Evolutionary conservation across 1,140 invertebrate genomes (phyloP).

Genomic region (Helicoverpa armigera): DNA sequence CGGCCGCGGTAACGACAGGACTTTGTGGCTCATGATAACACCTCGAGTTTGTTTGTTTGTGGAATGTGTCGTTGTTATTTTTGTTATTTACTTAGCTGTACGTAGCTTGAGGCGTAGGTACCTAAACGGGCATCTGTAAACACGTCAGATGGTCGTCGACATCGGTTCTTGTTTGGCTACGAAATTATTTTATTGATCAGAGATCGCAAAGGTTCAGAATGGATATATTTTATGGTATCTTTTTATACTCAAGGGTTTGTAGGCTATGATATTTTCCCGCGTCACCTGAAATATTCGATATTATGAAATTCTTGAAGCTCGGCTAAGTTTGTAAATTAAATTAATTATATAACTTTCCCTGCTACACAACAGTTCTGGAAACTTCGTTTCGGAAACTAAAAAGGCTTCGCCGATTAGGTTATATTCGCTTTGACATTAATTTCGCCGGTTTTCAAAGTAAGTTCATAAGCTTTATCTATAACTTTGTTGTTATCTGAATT

Average conservation of each 20-base stretch:
- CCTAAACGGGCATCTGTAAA: too few species aligned
- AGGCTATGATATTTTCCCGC: too few species aligned
- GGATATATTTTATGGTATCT: too few species aligned
- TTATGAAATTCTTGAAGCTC: too few species aligned
- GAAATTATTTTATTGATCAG: too few species aligned
- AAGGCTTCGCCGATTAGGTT: not conserved
- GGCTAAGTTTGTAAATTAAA: not conserved
- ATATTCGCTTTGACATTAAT: conserved; percentile 1
- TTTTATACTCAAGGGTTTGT: too few species aligned
- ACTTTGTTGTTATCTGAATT: not conserved
- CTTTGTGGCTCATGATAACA: not conserved
- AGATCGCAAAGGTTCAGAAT: too few species aligned
- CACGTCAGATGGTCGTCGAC: too few species aligned
- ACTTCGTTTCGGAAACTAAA: not conserved
- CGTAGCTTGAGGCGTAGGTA: not conserved
- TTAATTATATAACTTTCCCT: not conserved
- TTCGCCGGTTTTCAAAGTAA: not conserved
- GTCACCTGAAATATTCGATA: too few species aligned
- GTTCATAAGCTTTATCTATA: not conserved
- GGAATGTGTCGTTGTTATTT: not conserved
- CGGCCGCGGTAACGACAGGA: conserved; percentile 8
- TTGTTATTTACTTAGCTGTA: not conserved
- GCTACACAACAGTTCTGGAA: not conserved
- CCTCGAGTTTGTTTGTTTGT: conserved; percentile 15
- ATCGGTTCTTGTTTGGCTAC: too few species aligned